These are phyloP conservation scores for Prosapia bicincta DNA, from an alignment of 2,888 invertebrate genomes.

Conservation along the genomic window DNA sequence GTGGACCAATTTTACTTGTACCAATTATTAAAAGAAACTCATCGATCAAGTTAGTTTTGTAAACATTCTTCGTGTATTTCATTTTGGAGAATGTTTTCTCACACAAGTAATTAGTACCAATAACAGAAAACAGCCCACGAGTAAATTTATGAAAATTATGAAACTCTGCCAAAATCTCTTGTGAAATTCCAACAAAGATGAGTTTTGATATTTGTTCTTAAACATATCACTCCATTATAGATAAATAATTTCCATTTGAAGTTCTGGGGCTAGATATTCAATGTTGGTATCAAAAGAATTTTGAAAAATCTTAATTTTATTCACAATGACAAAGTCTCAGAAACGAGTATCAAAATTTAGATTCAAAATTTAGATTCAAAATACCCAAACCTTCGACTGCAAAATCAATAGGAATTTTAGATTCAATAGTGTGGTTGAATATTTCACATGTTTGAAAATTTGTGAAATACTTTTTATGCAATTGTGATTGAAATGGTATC, in stretches of 20 bases:
- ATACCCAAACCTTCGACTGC: constrained; percentile 39
- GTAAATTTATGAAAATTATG: constrained; percentile 37
- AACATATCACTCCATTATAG: constrained; percentile 36
- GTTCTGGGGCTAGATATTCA: constrained; percentile 35
- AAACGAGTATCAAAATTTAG: constrained; percentile 38
- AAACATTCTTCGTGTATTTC: constrained; percentile 42
- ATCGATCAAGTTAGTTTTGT: not conserved
- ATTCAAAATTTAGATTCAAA: constrained; percentile 34
- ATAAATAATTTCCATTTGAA: constrained; percentile 38
- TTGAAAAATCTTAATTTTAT: constrained; percentile 31
- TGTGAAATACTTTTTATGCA: constrained; percentile 32
- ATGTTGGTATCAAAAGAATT: constrained; percentile 36
- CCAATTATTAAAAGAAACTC: too few relatives aligned
- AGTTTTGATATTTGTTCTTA: constrained; percentile 30
- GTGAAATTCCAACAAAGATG: constrained; percentile 21
- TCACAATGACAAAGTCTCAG: constrained; percentile 35
- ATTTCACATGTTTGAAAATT: constrained; percentile 39
- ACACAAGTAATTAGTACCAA: constrained; percentile 29
- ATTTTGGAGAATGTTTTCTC: constrained; percentile 44
- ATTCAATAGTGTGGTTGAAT: constrained; percentile 38
- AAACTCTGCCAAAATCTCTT: constrained; percentile 36
- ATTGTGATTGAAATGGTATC: constrained; percentile 18
- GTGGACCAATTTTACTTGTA: too few relatives aligned
- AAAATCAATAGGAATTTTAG: constrained; percentile 38
- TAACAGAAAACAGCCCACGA: constrained; percentile 23